Evolutionary conservation across 2,797 vertebrate species (phyloP).

Genomic region (Hephaestus fuliginosus): DNA sequence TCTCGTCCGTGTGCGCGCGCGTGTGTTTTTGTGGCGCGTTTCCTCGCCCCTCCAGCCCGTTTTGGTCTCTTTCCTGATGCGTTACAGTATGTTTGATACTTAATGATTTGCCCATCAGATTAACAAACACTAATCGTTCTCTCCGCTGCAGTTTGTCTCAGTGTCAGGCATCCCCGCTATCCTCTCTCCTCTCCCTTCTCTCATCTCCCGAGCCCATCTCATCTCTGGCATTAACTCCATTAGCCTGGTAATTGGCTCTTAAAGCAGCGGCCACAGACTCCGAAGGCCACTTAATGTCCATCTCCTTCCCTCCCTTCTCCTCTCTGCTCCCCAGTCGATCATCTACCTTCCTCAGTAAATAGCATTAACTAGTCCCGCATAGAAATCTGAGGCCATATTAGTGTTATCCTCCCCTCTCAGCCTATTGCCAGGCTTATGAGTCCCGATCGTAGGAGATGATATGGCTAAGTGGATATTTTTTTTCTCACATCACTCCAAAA

Average conservation of each 20-base stretch:
- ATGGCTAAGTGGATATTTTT: conserved; percentile 87
- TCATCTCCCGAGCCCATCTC: conserved; percentile 79
- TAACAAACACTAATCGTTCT: conserved; percentile 76
- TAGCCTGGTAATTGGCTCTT: conserved; percentile 86
- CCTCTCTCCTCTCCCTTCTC: conserved; percentile 53
- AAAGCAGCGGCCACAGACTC: conserved; percentile 73
- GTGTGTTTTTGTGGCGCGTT: conserved; percentile 36
- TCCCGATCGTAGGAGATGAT: conserved; percentile 82
- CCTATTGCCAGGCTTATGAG: conserved; percentile 84
- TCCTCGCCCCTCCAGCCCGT: conserved; percentile 52
- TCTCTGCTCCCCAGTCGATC: conserved; percentile 77
- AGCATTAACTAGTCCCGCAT: conserved; percentile 84
- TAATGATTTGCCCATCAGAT: conserved; percentile 82
- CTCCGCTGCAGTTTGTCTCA: conserved; percentile 71
- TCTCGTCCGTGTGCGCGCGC: conserved; percentile 40
- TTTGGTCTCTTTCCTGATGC: conserved; percentile 56
- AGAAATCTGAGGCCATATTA: conserved; percentile 85
- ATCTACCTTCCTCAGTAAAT: conserved; percentile 87
- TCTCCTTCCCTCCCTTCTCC: conserved; percentile 67
- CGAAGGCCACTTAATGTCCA: conserved; percentile 80
- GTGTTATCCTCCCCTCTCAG: conserved; percentile 87
- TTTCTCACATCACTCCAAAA: conserved; percentile 81
- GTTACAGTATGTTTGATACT: conserved; percentile 70
- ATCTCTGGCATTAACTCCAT: conserved; percentile 86
- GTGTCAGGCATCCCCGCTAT: conserved; percentile 64